Conservation (phyloP, 2,888 invertebrate species). For the Eupithecia pulchellata region DNA sequence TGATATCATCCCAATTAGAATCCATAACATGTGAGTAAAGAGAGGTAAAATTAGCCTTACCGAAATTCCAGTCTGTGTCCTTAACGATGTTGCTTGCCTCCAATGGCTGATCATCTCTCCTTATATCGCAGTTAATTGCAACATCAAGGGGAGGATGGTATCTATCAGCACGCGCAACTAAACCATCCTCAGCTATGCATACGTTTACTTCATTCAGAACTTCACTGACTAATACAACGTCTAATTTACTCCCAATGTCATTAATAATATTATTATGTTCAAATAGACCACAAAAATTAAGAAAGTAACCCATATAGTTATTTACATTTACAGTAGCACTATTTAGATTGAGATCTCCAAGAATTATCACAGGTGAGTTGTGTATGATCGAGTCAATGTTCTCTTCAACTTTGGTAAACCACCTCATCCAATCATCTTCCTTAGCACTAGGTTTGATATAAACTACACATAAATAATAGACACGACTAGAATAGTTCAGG, state of each 20-base stretch:
- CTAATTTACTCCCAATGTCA: not conserved
- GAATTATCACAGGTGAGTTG: not conserved
- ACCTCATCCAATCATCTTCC: not conserved
- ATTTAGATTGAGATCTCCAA: not conserved
- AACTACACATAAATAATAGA: not conserved
- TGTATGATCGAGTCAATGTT: not conserved
- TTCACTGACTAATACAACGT: not conserved
- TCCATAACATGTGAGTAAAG: not conserved
- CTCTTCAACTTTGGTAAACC: slow-evolving; percentile 8
- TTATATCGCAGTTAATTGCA: not conserved
- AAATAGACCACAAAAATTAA: not conserved
- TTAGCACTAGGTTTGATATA: slow-evolving; percentile 2
- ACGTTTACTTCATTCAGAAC: not conserved
- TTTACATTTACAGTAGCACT: not conserved
- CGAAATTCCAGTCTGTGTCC: not conserved
- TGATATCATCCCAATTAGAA: not conserved
- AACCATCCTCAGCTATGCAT: not conserved
- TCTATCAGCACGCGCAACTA: not conserved
- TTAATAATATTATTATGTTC: not conserved
- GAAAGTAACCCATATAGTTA: not conserved
- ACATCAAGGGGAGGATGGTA: not conserved
- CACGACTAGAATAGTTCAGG: not conserved
- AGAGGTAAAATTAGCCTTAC: not conserved
- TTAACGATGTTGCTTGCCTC: not conserved
- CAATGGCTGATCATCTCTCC: not conserved